A percentile compares a stretch with the other conserved stretches of the same genome.
These are phyloP conservation scores for Cotesia chilonis DNA, from an alignment of 1,140 invertebrate species.

Conservation along the genomic window DNA sequence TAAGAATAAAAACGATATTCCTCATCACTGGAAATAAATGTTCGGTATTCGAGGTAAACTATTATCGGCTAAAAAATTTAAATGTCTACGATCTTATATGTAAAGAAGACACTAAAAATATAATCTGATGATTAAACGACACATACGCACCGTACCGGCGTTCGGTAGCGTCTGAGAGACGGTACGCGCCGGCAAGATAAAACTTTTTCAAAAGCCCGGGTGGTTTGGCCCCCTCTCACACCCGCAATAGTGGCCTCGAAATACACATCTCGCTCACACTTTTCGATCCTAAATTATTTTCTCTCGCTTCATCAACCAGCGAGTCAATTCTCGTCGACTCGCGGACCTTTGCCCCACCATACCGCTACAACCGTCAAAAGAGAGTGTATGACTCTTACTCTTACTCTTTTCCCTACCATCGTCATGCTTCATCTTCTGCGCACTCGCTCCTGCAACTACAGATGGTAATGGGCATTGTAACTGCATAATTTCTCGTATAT, in stretches of 20 bases:
- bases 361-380: background rate
- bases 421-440: constrained; percentile 28
- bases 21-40: background rate
- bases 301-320: constrained; percentile 12
- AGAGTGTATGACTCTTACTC: constrained; percentile 12
- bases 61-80: background rate
- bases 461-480: background rate
- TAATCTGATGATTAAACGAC: constrained; percentile 18
- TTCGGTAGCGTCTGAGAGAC: constrained; percentile 63
- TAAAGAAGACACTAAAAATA: background rate
- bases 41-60: too few species aligned
- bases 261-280: constrained; percentile 14
- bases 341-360: constrained; percentile 13
- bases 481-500: background rate
- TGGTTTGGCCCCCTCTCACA: constrained; percentile 36
- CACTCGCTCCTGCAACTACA: constrained; percentile 24
- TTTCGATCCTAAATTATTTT: background rate
- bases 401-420: constrained; percentile 13
- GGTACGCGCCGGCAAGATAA: constrained; percentile 60
- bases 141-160: constrained; percentile 57
- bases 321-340: constrained; percentile 12
- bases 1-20: background rate
- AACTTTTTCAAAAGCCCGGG: constrained; percentile 64
- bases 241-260: constrained; percentile 7
- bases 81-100: background rate